These are phyloP conservation scores for Aurelia sp. DNA, from an alignment of 30 jellyfish, hydroid and myxozoan species.

Conservation along the genomic window DNA sequence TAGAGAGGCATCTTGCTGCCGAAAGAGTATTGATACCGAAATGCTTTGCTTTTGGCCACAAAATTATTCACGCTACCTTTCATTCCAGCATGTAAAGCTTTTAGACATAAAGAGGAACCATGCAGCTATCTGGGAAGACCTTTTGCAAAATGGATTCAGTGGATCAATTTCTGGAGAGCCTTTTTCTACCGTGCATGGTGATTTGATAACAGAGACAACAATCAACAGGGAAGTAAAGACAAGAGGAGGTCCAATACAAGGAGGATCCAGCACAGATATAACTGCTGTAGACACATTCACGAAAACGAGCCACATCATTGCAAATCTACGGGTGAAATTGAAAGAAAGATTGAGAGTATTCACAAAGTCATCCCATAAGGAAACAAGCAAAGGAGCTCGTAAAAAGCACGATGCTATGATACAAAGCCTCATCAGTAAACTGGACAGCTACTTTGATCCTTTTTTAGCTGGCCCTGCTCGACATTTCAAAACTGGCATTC, in stretches of 20 bases:
- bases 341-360: too few species aligned
- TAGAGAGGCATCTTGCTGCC: slow-evolving; percentile 59
- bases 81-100: slow-evolving; percentile 51
- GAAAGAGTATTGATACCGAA: slow-evolving; percentile 25
- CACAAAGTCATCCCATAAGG: too few species aligned
- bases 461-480: too few species aligned
- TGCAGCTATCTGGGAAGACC: slow-evolving; percentile 55
- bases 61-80: slow-evolving; percentile 37
- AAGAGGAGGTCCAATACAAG: slow-evolving; percentile 60
- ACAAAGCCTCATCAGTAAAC: too few species aligned
- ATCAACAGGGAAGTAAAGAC: slow-evolving; percentile 58
- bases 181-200: slow-evolving; percentile 62
- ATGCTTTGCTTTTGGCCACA: slow-evolving; percentile 49
- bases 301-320: too few species aligned
- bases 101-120: neutral
- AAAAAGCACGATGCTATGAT: too few species aligned
- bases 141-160: slow-evolving; percentile 36
- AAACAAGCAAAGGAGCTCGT: too few species aligned
- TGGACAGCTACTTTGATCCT: too few species aligned
- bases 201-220: slow-evolving; percentile 60
- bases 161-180: slow-evolving; percentile 43
- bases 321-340: too few species aligned
- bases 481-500: too few species aligned
- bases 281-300: slow-evolving; percentile 28
- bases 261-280: slow-evolving; percentile 47